phyloP scores from a whole-genome alignment of 2,888 invertebrate genomes.

The Argyresthia albistria region DNA sequence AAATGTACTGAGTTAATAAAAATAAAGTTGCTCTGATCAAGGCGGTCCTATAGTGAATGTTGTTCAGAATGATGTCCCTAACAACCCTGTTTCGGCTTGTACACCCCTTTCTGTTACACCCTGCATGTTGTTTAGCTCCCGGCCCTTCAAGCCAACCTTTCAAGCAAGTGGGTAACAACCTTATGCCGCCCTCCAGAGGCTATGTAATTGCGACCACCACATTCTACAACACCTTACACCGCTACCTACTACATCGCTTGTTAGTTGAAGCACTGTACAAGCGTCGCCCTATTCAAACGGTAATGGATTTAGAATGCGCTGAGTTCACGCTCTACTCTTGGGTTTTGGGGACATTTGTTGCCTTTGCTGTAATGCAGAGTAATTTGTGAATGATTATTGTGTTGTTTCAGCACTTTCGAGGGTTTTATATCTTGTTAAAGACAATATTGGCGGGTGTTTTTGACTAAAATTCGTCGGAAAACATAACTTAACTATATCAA shows the following conservation, averaged over 20 bases:
- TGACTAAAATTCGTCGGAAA: no score
- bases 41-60: no score
- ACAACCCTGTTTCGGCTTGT: no score
- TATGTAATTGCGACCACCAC: neutral
- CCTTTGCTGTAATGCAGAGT: neutral
- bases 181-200: neutral
- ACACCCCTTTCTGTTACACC: no score
- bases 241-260: neutral
- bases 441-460: neutral
- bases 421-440: no score
- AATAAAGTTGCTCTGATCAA: no score
- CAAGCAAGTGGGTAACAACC: conserved; percentile 1
- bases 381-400: neutral
- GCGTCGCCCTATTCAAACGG: neutral
- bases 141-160: no score
- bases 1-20: no score
- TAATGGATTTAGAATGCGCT: neutral
- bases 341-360: neutral
- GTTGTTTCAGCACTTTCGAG: neutral
- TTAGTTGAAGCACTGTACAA: neutral
- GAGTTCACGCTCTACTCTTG: neutral
- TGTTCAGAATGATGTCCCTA: no score
- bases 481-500: no score
- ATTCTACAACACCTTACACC: neutral
- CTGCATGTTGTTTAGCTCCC: no score